Evolutionary conservation across 2,113 vertebrate genomes (phyloP).

Genomic region (Zootoca vivipara): DNA sequence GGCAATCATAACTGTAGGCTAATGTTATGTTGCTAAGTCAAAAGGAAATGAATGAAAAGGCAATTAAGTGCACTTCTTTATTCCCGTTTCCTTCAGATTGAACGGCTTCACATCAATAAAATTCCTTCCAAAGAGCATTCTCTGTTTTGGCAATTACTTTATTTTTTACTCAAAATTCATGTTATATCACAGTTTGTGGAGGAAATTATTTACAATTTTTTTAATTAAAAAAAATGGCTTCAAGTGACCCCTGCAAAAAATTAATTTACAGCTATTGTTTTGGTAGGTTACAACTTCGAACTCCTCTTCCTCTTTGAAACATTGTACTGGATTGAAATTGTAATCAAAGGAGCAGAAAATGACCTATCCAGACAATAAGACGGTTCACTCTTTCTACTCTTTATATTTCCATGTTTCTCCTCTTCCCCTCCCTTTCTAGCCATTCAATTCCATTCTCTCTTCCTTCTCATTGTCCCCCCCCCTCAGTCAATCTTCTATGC

Average conservation of each 20-base stretch:
- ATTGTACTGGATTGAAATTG: neutral
- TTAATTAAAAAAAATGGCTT: neutral
- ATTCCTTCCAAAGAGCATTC: neutral
- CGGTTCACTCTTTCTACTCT: too few relatives aligned
- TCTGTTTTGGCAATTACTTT: neutral
- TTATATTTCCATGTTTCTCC: too few relatives aligned
- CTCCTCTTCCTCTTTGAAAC: neutral
- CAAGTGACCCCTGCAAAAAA: neutral
- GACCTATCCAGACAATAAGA: too few relatives aligned
- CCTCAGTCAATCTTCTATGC: too few relatives aligned
- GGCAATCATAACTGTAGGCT: neutral
- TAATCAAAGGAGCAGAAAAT: neutral
- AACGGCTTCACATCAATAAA: neutral
- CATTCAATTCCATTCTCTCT: too few relatives aligned
- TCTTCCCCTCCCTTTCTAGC: too few relatives aligned
- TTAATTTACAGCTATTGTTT: neutral
- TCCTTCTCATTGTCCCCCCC: too few relatives aligned
- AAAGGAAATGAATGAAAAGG: neutral
- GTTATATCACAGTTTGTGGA: neutral
- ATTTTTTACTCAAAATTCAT: neutral
- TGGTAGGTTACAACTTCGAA: neutral
- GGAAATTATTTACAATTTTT: neutral
- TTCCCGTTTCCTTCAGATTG: neutral
- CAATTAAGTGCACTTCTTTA: neutral
- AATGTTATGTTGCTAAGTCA: neutral